Evolutionary conservation across 2,113 vertebrate species (phyloP).

Genomic region (Todiramphus saurophagus): DNA sequence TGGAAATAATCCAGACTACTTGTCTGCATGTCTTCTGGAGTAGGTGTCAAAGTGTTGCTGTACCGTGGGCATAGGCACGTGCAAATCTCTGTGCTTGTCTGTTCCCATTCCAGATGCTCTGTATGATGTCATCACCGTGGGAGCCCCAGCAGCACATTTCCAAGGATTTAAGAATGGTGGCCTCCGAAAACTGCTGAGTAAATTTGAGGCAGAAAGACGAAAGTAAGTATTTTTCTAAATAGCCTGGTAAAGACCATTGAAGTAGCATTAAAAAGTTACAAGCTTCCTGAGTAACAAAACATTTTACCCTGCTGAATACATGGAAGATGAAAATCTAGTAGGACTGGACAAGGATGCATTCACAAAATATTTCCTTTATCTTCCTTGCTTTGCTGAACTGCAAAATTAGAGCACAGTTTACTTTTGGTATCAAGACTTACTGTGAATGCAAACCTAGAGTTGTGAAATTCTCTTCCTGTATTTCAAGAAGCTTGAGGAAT

Average conservation of each 20-base stretch:
- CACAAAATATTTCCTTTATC: background rate
- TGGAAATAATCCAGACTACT: background rate
- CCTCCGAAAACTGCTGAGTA: slow-evolving; percentile 88
- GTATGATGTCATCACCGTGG: slow-evolving; percentile 94
- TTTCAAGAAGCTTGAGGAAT: background rate
- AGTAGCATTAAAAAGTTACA: background rate
- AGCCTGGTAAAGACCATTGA: background rate
- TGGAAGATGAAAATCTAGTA: background rate
- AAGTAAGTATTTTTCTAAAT: slow-evolving; percentile 79
- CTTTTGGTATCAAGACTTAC: background rate
- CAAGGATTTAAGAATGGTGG: slow-evolving; percentile 98
- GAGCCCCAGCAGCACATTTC: slow-evolving; percentile 93
- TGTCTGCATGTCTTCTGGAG: background rate
- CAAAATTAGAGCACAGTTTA: background rate
- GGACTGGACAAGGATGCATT: background rate
- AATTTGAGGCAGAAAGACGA: slow-evolving; percentile 92
- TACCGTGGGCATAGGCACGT: background rate
- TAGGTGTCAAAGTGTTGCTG: background rate
- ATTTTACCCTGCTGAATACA: background rate
- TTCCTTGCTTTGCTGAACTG: background rate
- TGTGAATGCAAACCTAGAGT: background rate
- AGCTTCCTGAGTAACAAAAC: background rate
- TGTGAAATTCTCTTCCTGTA: accelerated
- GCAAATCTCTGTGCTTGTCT: slow-evolving; percentile 16
- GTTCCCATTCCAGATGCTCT: slow-evolving; percentile 81